Evolutionary conservation across 2,113 vertebrate species (phyloP).

Genomic region (Charina bottae): DNA sequence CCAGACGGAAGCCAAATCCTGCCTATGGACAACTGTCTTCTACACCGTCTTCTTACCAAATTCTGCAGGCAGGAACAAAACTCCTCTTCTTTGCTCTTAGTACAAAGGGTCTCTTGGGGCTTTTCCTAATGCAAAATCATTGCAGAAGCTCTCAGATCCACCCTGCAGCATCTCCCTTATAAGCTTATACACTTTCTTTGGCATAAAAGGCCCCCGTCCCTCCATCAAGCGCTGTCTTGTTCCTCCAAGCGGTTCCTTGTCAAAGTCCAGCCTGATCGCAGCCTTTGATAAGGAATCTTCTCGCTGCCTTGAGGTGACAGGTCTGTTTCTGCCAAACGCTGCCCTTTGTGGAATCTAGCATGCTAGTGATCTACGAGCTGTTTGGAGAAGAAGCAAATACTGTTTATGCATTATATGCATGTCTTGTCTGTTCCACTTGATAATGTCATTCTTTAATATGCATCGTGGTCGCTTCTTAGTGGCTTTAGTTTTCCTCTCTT

Average conservation of each 20-base stretch:
- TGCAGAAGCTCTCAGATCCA: not conserved
- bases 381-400: slow-evolving; percentile 60
- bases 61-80: not conserved
- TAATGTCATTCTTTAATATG: slow-evolving; percentile 73
- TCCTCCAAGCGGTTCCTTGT: not conserved
- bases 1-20: not conserved
- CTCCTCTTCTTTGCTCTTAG: not conserved
- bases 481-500: slow-evolving; percentile 40
- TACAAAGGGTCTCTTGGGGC: too few relatives aligned
- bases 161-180: not conserved
- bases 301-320: slow-evolving; percentile 1
- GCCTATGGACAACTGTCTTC: not conserved
- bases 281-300: not conserved
- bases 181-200: not conserved
- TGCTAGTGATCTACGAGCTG: slow-evolving; percentile 69
- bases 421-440: slow-evolving; percentile 73
- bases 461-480: slow-evolving; percentile 64
- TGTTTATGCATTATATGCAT: slow-evolving; percentile 57
- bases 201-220: not conserved
- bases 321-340: slow-evolving; percentile 18
- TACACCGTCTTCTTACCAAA: too few relatives aligned
- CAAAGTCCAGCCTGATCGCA: rapidly evolving
- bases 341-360: slow-evolving; percentile 46
- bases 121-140: not conserved
- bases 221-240: rapidly evolving